Evolutionary conservation across 2,888 invertebrate species (phyloP), one percentile per base, ranked within the genome.

Genomic region (Stegana nigrithorax): DNA sequence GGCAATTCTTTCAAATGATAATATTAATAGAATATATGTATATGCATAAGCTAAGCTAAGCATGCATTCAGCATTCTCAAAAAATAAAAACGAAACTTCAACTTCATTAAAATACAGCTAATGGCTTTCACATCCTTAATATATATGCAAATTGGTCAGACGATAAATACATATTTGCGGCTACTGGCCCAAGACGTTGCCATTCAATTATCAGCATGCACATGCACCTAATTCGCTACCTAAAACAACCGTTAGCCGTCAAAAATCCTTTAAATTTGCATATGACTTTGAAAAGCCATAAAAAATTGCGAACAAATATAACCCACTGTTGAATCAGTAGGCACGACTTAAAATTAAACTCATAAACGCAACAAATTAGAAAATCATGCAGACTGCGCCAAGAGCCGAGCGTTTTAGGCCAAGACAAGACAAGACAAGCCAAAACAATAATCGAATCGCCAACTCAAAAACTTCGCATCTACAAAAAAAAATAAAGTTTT

Each of bases 291-390:
- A 47, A 47, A 47, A 21, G 7, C 21, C 10, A 12, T 3, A 47
- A 23, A 47, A 21, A 21, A 3, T 17, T 44, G 10, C 44, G 17
- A 12, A 47, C 17, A 23, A 6, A 47, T 23, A 23, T 36, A 36
- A n/a, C 36, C 36, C 25, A 1, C 21, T 21, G 32, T n/a, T 10
- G 36, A 55, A 36, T 55, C 53, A 7, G 53, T 55, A 55, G 53
- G 32, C 32, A 55, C 17, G 10, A 14, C 32, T 36, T 23, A 21
- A 47, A 47, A 36, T 55, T 55, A 55, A 55, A 55, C 21, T 36
- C 53, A 55, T 55, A 55, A 55, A 55, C 21, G 21, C 36, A 55
- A 26, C 32, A 55, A 55, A 55, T 36, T 19, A 32, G 19, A 55
- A 55, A 19, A 55, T 32, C 23, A 23, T 2, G 50, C 26, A 50